These are phyloP conservation scores for Sminthopsis crassicaudata DNA, from an alignment of 2,113 vertebrate species.

Conservation along the genomic window DNA sequence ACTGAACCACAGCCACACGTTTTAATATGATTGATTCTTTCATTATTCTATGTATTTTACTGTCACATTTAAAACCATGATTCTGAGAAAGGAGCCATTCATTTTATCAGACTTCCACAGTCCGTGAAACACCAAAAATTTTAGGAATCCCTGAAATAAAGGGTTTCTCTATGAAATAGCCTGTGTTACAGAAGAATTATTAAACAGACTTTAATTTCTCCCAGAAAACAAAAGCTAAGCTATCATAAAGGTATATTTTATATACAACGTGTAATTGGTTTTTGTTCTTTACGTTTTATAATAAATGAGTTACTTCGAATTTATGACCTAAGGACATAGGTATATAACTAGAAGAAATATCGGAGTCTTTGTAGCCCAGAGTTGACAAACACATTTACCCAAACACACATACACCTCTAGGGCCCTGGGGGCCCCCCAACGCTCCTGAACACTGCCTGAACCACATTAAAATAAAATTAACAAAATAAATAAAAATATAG, in stretches of 20 bases:
- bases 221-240: neutral
- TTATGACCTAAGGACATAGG: neutral
- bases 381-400: neutral
- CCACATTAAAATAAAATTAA: neutral
- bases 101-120: neutral
- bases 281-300: neutral
- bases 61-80: neutral
- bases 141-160: neutral
- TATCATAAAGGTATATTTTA: neutral
- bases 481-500: neutral
- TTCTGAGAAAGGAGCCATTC: neutral
- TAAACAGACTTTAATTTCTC: neutral
- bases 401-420: neutral
- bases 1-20: neutral
- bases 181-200: neutral
- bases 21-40: neutral
- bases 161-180: neutral
- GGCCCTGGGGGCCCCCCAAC: neutral
- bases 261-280: neutral
- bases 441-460: neutral
- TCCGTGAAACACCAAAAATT: neutral
- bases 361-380: neutral
- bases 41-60: neutral
- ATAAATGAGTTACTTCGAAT: neutral
- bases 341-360: neutral